A percentile compares a stretch with the other conserved stretches of the same genome.
These are phyloP conservation scores for Sympetrum striolatum DNA, from an alignment of 2,888 invertebrate species.

Conservation along the genomic window DNA sequence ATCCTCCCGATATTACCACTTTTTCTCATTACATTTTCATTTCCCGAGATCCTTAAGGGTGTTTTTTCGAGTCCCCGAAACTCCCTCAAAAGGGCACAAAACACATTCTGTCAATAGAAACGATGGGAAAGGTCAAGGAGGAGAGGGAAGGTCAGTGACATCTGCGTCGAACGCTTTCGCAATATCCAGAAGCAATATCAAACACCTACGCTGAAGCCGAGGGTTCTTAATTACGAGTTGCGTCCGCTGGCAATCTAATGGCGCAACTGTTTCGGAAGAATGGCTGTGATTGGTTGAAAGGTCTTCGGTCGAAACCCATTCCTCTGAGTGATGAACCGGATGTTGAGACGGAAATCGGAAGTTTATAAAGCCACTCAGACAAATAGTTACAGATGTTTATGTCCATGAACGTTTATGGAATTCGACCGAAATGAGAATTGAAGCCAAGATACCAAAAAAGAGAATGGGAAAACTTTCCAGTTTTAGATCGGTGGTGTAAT, in stretches of 20 bases:
- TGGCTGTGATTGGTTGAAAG: too few relatives aligned
- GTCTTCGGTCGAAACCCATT: too few relatives aligned
- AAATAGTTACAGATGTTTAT: too few relatives aligned
- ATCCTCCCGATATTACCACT: not conserved
- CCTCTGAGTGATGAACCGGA: too few relatives aligned
- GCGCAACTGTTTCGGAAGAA: not conserved
- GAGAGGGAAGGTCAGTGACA: not conserved
- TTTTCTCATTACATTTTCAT: not conserved
- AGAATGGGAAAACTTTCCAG: too few relatives aligned
- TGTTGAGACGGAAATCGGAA: too few relatives aligned
- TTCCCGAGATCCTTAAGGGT: not conserved
- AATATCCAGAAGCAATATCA: not conserved
- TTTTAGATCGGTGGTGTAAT: too few relatives aligned
- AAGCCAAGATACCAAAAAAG: too few relatives aligned
- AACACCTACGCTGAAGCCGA: not conserved
- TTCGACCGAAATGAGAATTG: too few relatives aligned
- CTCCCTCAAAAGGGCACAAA: not conserved
- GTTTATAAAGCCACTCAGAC: too few relatives aligned
- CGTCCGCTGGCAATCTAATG: not conserved
- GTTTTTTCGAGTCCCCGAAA: not conserved
- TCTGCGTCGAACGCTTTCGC: not conserved
- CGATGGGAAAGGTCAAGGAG: not conserved
- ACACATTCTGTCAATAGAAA: not conserved
- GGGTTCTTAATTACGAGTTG: not conserved
- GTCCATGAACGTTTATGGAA: too few relatives aligned